Evolutionary conservation across 2,888 invertebrate genomes (phyloP).

Genomic region (Tinea trinotella): DNA sequence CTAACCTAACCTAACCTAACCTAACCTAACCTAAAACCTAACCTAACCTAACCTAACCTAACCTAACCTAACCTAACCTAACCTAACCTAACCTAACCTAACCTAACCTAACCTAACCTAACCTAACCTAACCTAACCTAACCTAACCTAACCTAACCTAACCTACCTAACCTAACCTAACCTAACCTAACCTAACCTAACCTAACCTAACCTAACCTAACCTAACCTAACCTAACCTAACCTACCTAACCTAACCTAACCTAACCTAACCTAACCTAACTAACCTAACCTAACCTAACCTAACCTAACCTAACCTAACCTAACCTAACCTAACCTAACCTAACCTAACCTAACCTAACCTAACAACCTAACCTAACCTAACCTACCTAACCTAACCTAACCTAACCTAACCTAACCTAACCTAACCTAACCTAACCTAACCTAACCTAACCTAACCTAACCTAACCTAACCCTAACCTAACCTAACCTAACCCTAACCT

Average conservation of each 20-base stretch:
- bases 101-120: conserved; percentile 22
- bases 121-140: conserved; percentile 21
- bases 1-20: conserved; percentile 21
- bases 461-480: conserved; percentile 25
- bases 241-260: conserved; percentile 27
- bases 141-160: conserved; percentile 22
- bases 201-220: conserved; percentile 22
- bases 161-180: too few species aligned
- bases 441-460: conserved; percentile 26
- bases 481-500: conserved; percentile 27
- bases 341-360: conserved; percentile 24
- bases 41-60: too few species aligned
- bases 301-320: conserved; percentile 23
- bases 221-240: conserved; percentile 24
- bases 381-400: conserved; percentile 26
- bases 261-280: conserved; percentile 25
- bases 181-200: conserved; percentile 21
- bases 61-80: conserved; percentile 22
- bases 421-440: conserved; percentile 26
- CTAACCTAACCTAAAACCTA: conserved; percentile 22
- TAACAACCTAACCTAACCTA: conserved; percentile 26
- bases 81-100: conserved; percentile 22
- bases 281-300: conserved; percentile 23
- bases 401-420: conserved; percentile 26
- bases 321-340: conserved; percentile 23